Evolutionary conservation across 1,140 invertebrate genomes (phyloP).

Genomic region (Zaprionus tsacasi): DNA sequence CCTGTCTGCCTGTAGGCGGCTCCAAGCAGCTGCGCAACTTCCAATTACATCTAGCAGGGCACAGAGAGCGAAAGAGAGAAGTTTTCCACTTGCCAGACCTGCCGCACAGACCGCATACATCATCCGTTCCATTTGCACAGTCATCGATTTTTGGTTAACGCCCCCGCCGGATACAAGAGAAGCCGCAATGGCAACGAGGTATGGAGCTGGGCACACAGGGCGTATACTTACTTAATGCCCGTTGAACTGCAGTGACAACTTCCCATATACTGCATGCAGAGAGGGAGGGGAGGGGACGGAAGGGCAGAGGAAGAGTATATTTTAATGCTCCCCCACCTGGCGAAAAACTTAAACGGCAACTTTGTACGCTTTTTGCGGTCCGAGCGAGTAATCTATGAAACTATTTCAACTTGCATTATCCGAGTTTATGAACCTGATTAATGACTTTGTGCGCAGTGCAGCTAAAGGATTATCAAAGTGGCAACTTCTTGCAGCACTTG

Average conservation of each 20-base stretch:
- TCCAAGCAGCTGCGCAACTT: slow-evolving; percentile 57
- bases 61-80: slow-evolving; percentile 48
- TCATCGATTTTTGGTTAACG: slow-evolving; percentile 81
- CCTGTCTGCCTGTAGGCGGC: background rate
- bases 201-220: background rate
- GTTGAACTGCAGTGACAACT: slow-evolving; percentile 7
- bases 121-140: slow-evolving; percentile 82
- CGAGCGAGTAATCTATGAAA: slow-evolving; percentile 9
- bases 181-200: slow-evolving; percentile 1
- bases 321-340: slow-evolving; percentile 1
- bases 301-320: background rate
- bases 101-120: slow-evolving; percentile 64
- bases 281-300: background rate
- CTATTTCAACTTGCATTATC: slow-evolving; percentile 24
- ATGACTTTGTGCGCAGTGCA: slow-evolving; percentile 33
- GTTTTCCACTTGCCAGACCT: slow-evolving; percentile 70
- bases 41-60: slow-evolving; percentile 68
- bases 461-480: slow-evolving; percentile 24
- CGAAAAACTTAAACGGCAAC: slow-evolving; percentile 7
- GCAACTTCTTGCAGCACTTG: slow-evolving; percentile 15
- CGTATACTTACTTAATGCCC: background rate
- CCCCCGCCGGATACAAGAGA: slow-evolving; percentile 43
- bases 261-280: background rate
- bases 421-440: slow-evolving; percentile 27
- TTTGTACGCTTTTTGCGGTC: slow-evolving; percentile 18